Conservation (phyloP, 1,140 invertebrate genomes). For the Mylabris phalerata region DNA sequence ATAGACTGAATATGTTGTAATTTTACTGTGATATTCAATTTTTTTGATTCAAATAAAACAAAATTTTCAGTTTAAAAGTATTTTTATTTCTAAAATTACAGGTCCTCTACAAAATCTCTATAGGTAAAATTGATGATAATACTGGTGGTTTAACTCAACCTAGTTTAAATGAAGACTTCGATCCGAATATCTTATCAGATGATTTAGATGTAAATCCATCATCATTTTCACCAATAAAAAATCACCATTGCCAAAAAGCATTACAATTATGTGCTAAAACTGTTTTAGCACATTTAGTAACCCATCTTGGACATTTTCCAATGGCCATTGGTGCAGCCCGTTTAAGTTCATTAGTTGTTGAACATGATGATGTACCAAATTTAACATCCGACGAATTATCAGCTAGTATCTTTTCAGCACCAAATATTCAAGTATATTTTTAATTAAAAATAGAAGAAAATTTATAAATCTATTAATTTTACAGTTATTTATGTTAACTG, state of each 20-base stretch:
- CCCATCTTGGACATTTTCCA: constrained; percentile 84
- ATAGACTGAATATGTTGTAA: too few relatives aligned
- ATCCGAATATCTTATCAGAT: constrained; percentile 62
- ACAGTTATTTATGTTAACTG: constrained; percentile 81
- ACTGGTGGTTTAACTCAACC: constrained; percentile 33
- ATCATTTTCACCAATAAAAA: constrained; percentile 42
- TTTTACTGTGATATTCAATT: too few relatives aligned
- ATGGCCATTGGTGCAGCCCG: constrained; percentile 79
- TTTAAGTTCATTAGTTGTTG: constrained; percentile 79
- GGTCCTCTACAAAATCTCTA: constrained; percentile 45
- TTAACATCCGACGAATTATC: constrained; percentile 65
- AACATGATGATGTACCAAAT: constrained; percentile 85
- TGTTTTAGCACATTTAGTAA: constrained; percentile 73
- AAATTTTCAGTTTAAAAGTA: background rate
- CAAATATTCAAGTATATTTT: constrained; percentile 63
- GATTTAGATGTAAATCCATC: constrained; percentile 46
- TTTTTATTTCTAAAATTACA: constrained; percentile 23
- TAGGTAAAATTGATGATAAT: constrained; percentile 38
- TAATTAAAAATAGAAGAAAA: too few relatives aligned
- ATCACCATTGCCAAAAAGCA: constrained; percentile 46
- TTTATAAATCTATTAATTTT: constrained; percentile 34
- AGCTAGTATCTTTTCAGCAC: constrained; percentile 73
- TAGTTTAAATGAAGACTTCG: constrained; percentile 55
- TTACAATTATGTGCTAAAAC: constrained; percentile 62
- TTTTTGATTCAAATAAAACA: too few relatives aligned